Conservation (phyloP, 2,113 vertebrate species). For the Oenanthe melanoleuca region DNA sequence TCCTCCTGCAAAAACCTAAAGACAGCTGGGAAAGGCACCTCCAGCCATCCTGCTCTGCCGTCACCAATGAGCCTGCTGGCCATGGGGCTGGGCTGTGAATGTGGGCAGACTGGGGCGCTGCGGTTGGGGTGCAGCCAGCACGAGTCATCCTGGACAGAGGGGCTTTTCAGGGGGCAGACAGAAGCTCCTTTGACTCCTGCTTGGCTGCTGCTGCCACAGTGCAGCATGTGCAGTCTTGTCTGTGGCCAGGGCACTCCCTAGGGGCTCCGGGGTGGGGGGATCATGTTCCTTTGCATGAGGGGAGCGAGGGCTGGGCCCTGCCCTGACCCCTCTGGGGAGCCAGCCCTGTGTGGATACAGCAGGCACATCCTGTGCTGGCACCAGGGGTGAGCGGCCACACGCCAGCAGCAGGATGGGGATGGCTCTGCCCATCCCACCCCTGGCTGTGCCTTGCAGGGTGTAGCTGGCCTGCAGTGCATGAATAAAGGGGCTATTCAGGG, state of each 20-base stretch:
- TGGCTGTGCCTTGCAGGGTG: background rate
- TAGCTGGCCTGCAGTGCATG: background rate
- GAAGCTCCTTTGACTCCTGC: constrained; percentile 39
- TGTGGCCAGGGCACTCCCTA: accelerated
- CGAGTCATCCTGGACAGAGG: constrained; percentile 22
- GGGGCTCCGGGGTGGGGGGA: background rate
- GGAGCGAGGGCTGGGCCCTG: background rate
- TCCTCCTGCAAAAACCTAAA: background rate
- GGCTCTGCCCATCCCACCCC: accelerated
- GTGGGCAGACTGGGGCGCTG: background rate
- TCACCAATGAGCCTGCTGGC: accelerated
- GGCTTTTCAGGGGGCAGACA: constrained; percentile 57
- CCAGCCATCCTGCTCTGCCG: accelerated
- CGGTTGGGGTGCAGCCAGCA: background rate
- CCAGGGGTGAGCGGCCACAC: accelerated
- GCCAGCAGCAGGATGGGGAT: background rate
- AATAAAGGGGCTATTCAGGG: constrained; percentile 41
- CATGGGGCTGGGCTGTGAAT: background rate
- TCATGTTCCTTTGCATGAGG: background rate
- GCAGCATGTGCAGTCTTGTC: background rate
- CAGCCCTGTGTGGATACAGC: background rate
- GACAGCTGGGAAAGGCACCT: background rate
- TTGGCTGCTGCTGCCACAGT: background rate
- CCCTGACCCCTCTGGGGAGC: background rate
- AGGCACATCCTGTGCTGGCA: background rate